phyloP scores from a whole-genome alignment of 2,888 invertebrate species.

The Phyllotreta striolata region DNA sequence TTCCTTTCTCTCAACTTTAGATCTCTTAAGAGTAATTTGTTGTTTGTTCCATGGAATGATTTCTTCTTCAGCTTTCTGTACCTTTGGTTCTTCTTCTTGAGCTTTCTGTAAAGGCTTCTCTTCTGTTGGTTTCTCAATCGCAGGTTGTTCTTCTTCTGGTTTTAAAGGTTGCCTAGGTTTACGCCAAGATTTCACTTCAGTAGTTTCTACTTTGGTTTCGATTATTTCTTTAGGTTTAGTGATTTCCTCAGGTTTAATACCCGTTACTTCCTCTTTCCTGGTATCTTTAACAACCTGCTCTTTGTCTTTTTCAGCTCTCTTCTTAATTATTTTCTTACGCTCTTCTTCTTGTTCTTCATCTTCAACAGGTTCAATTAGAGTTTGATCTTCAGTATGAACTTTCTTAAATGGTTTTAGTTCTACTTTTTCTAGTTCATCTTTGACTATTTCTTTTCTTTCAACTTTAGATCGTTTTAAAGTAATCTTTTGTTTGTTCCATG shows the following conservation, averaged over 20 bases:
- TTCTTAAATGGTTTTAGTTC: conserved; percentile 31
- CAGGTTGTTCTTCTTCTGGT: conserved; percentile 31
- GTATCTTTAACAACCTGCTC: conserved; percentile 12
- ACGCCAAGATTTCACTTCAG: conserved; percentile 29
- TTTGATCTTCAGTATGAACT: conserved; percentile 20
- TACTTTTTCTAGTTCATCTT: conserved; percentile 64
- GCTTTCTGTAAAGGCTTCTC: conserved; percentile 28
- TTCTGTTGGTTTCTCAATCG: conserved; percentile 55
- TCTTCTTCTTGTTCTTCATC: conserved; percentile 5
- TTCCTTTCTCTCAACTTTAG: conserved; percentile 60
- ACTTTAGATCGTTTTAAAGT: conserved; percentile 60
- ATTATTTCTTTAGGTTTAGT: not conserved
- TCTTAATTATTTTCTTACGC: conserved; percentile 1
- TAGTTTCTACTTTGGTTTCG: conserved; percentile 14
- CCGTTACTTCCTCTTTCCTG: conserved; percentile 1
- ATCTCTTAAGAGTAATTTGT: conserved; percentile 63
- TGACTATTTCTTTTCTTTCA: conserved; percentile 62
- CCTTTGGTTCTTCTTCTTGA: conserved; percentile 21
- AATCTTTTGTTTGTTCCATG: conserved; percentile 71
- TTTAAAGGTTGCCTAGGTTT: conserved; percentile 17
- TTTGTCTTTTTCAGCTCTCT: conserved; percentile 8
- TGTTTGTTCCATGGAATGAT: conserved; percentile 69
- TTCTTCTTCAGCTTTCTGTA: conserved; percentile 32
- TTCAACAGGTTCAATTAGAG: conserved; percentile 2
- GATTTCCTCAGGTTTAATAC: not conserved